Evolutionary conservation across 2,888 invertebrate species (phyloP).

Genomic region (Watsonalla binaria): DNA sequence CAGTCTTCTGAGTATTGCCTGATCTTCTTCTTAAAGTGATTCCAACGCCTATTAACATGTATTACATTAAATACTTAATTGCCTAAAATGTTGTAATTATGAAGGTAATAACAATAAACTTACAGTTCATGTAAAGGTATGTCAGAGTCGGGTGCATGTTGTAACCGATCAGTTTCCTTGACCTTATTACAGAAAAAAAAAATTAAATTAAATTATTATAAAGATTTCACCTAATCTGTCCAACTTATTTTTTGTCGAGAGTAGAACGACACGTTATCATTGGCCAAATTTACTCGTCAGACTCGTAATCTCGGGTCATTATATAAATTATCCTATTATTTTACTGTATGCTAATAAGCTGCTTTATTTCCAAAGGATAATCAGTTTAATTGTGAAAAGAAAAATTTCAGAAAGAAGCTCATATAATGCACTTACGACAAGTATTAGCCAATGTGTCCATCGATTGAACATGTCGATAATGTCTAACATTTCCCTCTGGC

Average conservation of each 20-base stretch:
- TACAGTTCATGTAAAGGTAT: constrained; percentile 34
- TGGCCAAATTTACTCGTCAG: no score
- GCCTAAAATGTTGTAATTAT: neutral
- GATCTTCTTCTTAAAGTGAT: constrained; percentile 48
- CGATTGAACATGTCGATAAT: constrained; percentile 59
- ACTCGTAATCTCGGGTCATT: no score
- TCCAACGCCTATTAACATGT: constrained; percentile 45
- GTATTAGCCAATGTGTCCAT: constrained; percentile 64
- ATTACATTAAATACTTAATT: neutral
- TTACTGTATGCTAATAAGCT: no score
- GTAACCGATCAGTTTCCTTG: constrained; percentile 47
- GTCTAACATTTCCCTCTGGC: constrained; percentile 55
- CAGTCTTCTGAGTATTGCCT: constrained; percentile 50
- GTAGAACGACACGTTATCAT: no score
- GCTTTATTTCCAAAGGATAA: no score
- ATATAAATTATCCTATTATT: no score
- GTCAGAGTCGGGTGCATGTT: constrained; percentile 15
- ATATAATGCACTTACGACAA: constrained; percentile 36
- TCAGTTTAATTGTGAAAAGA: no score
- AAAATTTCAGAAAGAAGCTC: no score
- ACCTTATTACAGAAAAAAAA: constrained; percentile 34
- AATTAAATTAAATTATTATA: neutral
- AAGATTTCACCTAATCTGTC: constrained; percentile 3
- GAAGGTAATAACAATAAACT: constrained; percentile 16
- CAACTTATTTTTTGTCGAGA: no score